A percentile compares a stretch with the other conserved stretches of the same genome.
These are phyloP conservation scores for Leucozona laternaria DNA, from an alignment of 2,888 invertebrate genomes.

Conservation along the genomic window DNA sequence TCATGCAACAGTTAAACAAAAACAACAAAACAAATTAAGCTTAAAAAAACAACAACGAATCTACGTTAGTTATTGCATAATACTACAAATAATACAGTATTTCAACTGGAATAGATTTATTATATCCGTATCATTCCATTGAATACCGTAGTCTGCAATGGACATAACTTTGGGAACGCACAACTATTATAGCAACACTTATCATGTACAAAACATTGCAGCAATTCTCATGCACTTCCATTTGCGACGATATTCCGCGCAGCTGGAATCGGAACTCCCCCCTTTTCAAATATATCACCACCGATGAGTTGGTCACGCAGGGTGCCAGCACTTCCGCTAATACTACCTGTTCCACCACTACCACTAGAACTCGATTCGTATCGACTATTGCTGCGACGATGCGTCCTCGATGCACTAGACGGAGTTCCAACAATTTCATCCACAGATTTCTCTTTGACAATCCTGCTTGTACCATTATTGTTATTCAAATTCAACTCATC, in stretches of 20 bases:
- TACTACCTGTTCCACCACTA: slow-evolving; percentile 72
- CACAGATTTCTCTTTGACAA: slow-evolving; percentile 62
- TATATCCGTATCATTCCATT: slow-evolving; percentile 22
- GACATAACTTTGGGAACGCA: slow-evolving; percentile 21
- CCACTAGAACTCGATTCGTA: slow-evolving; percentile 71
- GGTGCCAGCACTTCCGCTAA: slow-evolving; percentile 66
- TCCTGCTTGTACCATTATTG: slow-evolving; percentile 30
- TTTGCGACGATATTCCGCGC: slow-evolving; percentile 70
- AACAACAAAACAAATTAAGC: slow-evolving; percentile 33
- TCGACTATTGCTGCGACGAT: slow-evolving; percentile 50
- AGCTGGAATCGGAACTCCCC: slow-evolving; percentile 66
- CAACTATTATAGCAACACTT: slow-evolving; percentile 46
- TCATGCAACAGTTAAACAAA: slow-evolving; percentile 49
- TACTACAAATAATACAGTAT: slow-evolving; percentile 2
- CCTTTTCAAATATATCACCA: slow-evolving; percentile 51
- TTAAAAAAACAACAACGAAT: slow-evolving; percentile 38
- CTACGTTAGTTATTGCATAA: not conserved
- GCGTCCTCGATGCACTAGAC: slow-evolving; percentile 59
- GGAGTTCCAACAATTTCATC: slow-evolving; percentile 63
- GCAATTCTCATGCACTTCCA: slow-evolving; percentile 66
- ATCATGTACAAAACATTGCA: slow-evolving; percentile 18
- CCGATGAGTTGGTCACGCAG: slow-evolving; percentile 54
- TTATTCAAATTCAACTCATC: slow-evolving; percentile 75
- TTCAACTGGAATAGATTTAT: slow-evolving; percentile 42
- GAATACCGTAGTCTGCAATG: slow-evolving; percentile 8